phyloP scores from a whole-genome alignment of 2,797 vertebrate genomes.

The Pseudochirops corinnae region DNA sequence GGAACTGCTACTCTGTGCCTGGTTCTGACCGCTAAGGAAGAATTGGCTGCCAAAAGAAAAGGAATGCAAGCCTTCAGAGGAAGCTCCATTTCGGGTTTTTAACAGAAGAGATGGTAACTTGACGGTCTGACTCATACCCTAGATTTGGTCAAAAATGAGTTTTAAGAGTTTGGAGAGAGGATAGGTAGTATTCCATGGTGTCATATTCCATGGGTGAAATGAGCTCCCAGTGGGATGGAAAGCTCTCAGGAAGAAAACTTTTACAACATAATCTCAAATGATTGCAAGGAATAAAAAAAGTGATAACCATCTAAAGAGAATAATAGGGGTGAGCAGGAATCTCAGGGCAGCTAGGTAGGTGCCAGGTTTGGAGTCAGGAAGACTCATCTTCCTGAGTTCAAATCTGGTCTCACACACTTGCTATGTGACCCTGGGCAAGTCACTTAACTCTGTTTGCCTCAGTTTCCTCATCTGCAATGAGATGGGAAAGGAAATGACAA shows the following conservation, averaged over 20 bases:
- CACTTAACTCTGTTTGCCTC: not conserved
- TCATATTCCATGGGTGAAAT: not conserved
- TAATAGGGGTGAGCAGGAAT: not conserved
- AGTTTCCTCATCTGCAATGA: not conserved
- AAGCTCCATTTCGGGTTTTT: not conserved
- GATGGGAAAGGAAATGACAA: not conserved
- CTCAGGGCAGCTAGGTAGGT: not conserved
- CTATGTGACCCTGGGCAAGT: not conserved
- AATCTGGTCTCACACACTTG: not conserved
- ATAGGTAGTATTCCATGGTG: not conserved
- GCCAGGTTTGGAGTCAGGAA: not conserved
- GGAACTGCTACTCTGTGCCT: not conserved
- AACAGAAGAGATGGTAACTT: not conserved
- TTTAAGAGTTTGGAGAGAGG: not conserved
- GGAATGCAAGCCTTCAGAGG: not conserved
- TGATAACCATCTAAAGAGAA: not conserved
- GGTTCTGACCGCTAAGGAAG: not conserved
- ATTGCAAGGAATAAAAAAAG: not conserved
- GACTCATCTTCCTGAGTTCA: not conserved
- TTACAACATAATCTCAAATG: not conserved
- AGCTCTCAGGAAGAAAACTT: not conserved
- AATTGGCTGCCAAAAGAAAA: not conserved
- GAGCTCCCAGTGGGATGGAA: not conserved
- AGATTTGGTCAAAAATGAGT: not conserved
- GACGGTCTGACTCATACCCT: not conserved